phyloP scores from a whole-genome alignment of 2,888 invertebrate genomes.

The Rhyacophila evoluta region DNA sequence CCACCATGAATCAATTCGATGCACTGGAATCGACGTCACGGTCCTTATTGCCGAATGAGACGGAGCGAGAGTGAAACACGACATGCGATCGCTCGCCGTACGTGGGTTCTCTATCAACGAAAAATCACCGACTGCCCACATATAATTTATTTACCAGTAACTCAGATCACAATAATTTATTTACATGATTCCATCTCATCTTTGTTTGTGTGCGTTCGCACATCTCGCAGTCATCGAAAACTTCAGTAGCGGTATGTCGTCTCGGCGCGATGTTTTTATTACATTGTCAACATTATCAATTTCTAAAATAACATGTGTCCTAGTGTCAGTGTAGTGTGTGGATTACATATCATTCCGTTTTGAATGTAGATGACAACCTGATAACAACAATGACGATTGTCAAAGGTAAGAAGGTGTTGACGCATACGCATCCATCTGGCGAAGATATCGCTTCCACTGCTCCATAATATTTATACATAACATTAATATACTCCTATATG shows the following conservation, averaged over 20 bases:
- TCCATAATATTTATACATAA: no score
- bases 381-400: slow-evolving; percentile 47
- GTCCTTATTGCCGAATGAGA: not conserved
- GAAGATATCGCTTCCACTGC: no score
- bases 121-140: slow-evolving; percentile 43
- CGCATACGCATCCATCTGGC: not conserved
- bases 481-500: no score
- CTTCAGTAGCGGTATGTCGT: slow-evolving; percentile 43
- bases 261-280: slow-evolving; percentile 33
- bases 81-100: slow-evolving; percentile 32
- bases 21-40: not conserved
- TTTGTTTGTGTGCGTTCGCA: slow-evolving; percentile 46
- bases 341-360: not conserved
- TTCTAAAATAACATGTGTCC: slow-evolving; percentile 1
- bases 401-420: slow-evolving; percentile 44
- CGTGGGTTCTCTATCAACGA: slow-evolving; percentile 45
- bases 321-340: slow-evolving; percentile 31
- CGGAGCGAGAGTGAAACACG: slow-evolving; percentile 31
- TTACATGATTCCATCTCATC: slow-evolving; percentile 50
- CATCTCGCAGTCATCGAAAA: slow-evolving; percentile 46
- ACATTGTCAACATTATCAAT: slow-evolving; percentile 27
- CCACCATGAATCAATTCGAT: not conserved
- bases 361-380: slow-evolving; percentile 27
- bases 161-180: slow-evolving; percentile 47
- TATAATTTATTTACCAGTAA: slow-evolving; percentile 23